These are phyloP conservation scores for Malthinus seriepunctatus DNA, from an alignment of 2,888 invertebrate genomes.

Conservation along the genomic window DNA sequence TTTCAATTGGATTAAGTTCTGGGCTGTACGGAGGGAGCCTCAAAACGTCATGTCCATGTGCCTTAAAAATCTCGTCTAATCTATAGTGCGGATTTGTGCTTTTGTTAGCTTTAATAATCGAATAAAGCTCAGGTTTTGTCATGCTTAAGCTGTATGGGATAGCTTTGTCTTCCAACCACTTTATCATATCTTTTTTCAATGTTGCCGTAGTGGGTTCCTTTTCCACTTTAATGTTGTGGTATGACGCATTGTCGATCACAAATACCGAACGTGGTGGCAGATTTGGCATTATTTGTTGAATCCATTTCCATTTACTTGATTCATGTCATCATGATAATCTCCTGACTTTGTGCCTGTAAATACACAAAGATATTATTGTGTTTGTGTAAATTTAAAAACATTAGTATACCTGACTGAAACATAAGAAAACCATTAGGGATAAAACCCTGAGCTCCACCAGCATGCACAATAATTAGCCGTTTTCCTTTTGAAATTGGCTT, in stretches of 20 bases:
- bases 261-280: background rate
- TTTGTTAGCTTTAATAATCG: conserved; percentile 10
- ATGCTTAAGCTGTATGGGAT: background rate
- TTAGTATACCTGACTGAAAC: conserved; percentile 6
- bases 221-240: too few species aligned
- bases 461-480: background rate
- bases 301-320: background rate
- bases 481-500: too few species aligned
- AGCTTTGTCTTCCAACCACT: background rate
- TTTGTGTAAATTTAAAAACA: too few species aligned
- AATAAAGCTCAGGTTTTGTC: conserved; percentile 1
- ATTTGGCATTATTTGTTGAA: background rate
- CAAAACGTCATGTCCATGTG: background rate
- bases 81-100: background rate
- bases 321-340: conserved; percentile 5
- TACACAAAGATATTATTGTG: too few species aligned
- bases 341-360: background rate
- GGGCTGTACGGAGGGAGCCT: conserved; percentile 10
- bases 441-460: background rate
- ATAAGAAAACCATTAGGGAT: conserved; percentile 2
- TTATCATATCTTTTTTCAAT: too few species aligned
- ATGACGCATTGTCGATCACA: too few species aligned
- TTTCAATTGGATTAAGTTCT: conserved; percentile 12
- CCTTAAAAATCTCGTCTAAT: conserved; percentile 8
- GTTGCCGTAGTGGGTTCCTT: too few species aligned